Evolutionary conservation across 2,113 vertebrate species (phyloP).

Genomic region (Agapornis roseicollis): DNA sequence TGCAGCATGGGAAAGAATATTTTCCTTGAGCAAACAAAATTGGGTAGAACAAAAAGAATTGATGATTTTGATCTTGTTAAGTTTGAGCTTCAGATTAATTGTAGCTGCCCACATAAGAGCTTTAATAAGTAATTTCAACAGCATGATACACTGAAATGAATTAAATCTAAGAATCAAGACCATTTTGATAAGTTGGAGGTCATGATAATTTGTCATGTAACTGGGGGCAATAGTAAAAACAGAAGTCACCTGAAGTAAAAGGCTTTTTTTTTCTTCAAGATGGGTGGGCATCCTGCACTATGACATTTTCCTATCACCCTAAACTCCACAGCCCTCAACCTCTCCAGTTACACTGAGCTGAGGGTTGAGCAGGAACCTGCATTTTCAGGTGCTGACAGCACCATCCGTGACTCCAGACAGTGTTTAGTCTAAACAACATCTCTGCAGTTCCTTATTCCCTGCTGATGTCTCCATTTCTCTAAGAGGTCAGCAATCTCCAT

Average conservation of each 20-base stretch:
- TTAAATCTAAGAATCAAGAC: neutral
- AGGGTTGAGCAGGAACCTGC: neutral
- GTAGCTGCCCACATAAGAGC: neutral
- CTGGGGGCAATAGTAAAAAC: neutral
- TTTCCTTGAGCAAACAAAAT: neutral
- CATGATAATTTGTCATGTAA: neutral
- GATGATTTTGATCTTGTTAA: neutral
- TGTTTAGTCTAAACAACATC: neutral
- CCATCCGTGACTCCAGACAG: neutral
- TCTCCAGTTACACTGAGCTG: neutral
- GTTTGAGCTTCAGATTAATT: neutral
- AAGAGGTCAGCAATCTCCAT: neutral
- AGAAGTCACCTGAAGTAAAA: neutral
- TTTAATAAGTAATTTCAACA: neutral
- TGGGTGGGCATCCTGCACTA: fast-evolving
- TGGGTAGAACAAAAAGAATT: neutral
- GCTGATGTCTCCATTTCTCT: neutral
- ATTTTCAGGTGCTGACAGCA: neutral
- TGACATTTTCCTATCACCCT: neutral
- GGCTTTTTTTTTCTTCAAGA: neutral
- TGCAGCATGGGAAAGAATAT: neutral
- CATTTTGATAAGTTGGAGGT: neutral
- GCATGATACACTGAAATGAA: neutral
- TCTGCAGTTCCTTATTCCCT: neutral
- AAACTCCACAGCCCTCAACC: neutral